Conservation (phyloP, 2,797 vertebrate species). For the Enteromius argenteus region DNA sequence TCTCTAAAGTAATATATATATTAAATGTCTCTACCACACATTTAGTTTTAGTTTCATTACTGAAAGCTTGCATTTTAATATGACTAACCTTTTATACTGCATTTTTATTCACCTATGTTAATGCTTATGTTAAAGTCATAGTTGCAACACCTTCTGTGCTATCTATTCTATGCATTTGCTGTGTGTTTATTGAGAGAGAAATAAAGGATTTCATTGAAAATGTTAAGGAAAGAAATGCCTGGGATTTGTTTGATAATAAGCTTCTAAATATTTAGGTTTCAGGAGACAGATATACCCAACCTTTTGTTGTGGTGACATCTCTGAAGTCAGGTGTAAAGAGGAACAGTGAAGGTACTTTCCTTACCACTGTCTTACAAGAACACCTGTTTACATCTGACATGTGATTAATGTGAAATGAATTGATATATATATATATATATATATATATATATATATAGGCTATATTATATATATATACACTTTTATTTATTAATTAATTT, state of each 20-base stretch:
- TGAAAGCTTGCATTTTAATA: not conserved
- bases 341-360: not conserved
- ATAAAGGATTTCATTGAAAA: not conserved
- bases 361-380: slow-evolving; percentile 1
- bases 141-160: not conserved
- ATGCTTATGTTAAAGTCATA: not conserved
- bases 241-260: not conserved
- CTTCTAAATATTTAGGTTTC: slow-evolving; percentile 11
- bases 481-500: no score
- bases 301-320: not conserved
- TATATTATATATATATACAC: no score
- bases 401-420: not conserved
- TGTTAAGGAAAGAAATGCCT: not conserved
- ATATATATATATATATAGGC: no score
- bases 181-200: not conserved
- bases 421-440: no score
- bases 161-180: not conserved
- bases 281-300: not conserved
- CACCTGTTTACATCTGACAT: not conserved
- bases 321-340: not conserved
- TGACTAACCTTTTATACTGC: not conserved
- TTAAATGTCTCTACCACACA: not conserved
- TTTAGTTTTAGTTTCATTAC: not conserved
- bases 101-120: not conserved
- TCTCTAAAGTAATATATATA: not conserved